These are phyloP conservation scores for Gyrodactylus bullatarudis DNA, from an alignment of 1,140 invertebrate species.

Conservation along the genomic window DNA sequence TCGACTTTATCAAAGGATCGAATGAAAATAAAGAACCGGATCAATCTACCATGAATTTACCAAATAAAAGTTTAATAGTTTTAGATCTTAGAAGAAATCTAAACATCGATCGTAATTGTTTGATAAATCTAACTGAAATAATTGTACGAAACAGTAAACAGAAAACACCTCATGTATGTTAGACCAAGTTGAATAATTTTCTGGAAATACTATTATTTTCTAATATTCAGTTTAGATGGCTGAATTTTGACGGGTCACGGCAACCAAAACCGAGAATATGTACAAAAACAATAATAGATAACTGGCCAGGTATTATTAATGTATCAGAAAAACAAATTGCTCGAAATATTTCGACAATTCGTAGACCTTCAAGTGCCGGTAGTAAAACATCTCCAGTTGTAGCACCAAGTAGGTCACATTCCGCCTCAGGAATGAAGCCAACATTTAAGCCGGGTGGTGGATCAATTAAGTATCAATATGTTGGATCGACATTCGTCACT, in stretches of 20 bases:
- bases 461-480: not conserved
- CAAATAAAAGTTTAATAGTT: not conserved
- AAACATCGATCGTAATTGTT: not conserved
- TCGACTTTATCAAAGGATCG: not conserved
- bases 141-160: not conserved
- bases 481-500: not conserved
- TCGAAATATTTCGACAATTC: not conserved
- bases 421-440: too few relatives aligned
- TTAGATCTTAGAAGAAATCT: not conserved
- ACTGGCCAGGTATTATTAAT: not conserved
- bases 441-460: not conserved
- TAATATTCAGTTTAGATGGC: not conserved
- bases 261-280: not conserved
- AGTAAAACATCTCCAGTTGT: not conserved
- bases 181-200: not conserved
- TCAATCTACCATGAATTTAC: not conserved
- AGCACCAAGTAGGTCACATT: too few relatives aligned
- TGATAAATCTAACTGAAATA: not conserved
- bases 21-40: not conserved
- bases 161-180: not conserved
- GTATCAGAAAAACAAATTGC: not conserved
- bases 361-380: not conserved
- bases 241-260: not conserved
- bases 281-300: not conserved
- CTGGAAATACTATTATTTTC: not conserved